Conservation (phyloP, 2,797 vertebrate genomes). For the Crypturellus tataupa region DNA sequence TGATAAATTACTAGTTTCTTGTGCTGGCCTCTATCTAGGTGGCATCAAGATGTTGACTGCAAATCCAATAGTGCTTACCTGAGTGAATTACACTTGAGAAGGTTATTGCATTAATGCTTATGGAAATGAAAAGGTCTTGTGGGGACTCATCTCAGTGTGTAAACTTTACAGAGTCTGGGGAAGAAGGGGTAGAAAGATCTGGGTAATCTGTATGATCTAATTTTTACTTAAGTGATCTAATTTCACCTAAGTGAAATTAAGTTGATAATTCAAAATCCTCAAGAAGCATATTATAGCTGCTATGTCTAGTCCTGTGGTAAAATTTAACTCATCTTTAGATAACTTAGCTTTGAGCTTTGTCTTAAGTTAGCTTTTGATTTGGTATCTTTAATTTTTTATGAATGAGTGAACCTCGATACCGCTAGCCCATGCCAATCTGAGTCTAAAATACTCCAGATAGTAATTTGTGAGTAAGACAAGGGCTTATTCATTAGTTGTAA, state of each 20-base stretch:
- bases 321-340: neutral
- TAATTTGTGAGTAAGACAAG: neutral
- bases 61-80: neutral
- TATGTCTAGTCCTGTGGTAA: neutral
- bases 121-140: neutral
- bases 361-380: neutral
- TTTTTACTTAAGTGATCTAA: neutral
- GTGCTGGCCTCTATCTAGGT: neutral
- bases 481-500: rapidly evolving
- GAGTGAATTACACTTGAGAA: neutral
- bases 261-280: neutral
- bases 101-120: neutral
- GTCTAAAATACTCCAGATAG: neutral
- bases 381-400: neutral
- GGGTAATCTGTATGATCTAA: neutral
- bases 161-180: neutral
- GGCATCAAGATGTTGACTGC: neutral
- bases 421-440: neutral
- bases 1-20: neutral
- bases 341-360: neutral
- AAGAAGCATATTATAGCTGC: neutral
- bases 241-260: neutral
- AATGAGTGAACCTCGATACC: neutral
- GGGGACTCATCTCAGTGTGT: neutral
- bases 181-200: neutral